A percentile compares a stretch with the other conserved stretches of the same genome.
Conservation (phyloP, 2,113 vertebrate genomes). For the Anguilla rostrata region DNA sequence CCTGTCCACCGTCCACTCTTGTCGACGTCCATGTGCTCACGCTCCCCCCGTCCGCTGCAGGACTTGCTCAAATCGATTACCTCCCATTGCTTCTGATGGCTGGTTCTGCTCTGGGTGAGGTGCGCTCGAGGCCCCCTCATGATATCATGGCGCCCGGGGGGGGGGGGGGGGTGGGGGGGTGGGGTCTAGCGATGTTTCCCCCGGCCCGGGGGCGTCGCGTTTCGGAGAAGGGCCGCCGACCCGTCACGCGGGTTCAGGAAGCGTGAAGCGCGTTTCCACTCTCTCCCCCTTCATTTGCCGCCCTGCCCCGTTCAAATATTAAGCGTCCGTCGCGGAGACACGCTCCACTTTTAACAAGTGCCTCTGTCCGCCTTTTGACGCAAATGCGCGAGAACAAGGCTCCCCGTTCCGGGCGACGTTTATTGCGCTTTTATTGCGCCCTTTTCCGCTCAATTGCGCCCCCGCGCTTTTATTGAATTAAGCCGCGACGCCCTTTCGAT, state of each 20-base stretch:
- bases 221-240: background rate
- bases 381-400: constrained; percentile 27
- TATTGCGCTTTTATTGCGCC: constrained; percentile 9
- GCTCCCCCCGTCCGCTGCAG: too few species aligned
- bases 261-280: background rate
- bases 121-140: background rate
- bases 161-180: too few species aligned
- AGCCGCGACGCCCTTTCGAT: constrained; percentile 16
- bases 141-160: background rate
- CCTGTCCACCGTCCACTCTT: background rate
- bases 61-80: constrained; percentile 6
- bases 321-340: background rate
- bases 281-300: background rate
- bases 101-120: background rate
- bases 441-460: constrained; percentile 17
- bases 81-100: constrained; percentile 7
- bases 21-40: background rate
- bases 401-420: constrained; percentile 3
- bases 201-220: background rate
- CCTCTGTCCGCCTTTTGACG: constrained; percentile 21
- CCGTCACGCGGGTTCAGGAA: background rate
- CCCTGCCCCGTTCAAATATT: background rate
- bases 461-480: constrained; percentile 7
- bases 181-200: background rate
- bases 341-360: background rate